A percentile compares a stretch with the other conserved stretches of the same genome.
Evolutionary conservation across 2,113 vertebrate genomes (phyloP).

Genomic region (Pseudopipra pipra): DNA sequence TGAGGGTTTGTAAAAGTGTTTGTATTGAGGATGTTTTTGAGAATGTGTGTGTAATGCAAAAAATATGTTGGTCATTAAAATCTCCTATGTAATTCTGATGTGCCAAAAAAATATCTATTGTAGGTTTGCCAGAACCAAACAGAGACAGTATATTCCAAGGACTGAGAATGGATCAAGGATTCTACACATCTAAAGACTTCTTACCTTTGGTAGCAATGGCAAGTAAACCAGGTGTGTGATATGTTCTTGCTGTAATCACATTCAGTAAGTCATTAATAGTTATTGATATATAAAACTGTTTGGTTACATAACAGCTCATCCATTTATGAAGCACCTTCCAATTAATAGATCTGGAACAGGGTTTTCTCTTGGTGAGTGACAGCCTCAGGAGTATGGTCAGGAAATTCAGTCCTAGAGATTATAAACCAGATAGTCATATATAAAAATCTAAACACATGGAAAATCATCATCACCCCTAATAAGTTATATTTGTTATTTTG

Average conservation of each 20-base stretch:
- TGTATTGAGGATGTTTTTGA: background rate
- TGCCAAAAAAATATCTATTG: background rate
- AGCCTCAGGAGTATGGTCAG: background rate
- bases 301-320: background rate
- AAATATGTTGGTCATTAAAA: background rate
- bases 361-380: background rate
- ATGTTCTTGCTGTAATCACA: background rate
- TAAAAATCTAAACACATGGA: background rate
- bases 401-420: background rate
- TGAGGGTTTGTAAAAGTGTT: background rate
- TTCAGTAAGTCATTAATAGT: background rate
- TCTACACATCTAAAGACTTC: constrained; percentile 93
- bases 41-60: background rate
- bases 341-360: background rate
- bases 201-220: constrained; percentile 86
- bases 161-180: constrained; percentile 82
- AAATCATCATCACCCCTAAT: background rate
- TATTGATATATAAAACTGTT: background rate
- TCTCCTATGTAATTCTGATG: background rate
- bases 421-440: background rate
- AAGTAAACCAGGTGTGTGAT: constrained; percentile 85
- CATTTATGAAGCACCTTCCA: background rate
- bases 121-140: constrained; percentile 92
- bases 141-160: constrained; percentile 82
- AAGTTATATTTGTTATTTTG: background rate